Evolutionary conservation across 2,113 vertebrate species (phyloP).

Genomic region (Plecturocebus donacophilus): DNA sequence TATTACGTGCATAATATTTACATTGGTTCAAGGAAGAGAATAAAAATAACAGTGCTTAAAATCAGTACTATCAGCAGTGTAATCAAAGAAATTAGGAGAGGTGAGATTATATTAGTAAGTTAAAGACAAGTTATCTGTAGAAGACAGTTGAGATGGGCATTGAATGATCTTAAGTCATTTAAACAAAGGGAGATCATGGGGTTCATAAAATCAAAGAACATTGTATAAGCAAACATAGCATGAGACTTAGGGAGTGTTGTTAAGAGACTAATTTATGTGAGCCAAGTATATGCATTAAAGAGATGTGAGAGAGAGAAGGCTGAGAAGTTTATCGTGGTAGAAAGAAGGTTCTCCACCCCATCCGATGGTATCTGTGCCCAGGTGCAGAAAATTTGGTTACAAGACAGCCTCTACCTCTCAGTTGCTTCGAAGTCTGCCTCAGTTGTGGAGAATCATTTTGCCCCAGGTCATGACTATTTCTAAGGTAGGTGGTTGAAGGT

Average conservation of each 20-base stretch:
- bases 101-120: background rate
- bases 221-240: background rate
- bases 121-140: background rate
- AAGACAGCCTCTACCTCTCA: background rate
- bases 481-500: background rate
- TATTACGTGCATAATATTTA: background rate
- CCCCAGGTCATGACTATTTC: background rate
- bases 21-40: background rate
- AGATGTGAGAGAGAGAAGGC: background rate
- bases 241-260: background rate
- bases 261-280: background rate
- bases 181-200: background rate
- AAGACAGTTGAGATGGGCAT: background rate
- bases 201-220: background rate
- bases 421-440: background rate
- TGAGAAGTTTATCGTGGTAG: background rate
- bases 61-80: background rate
- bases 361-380: too few species aligned
- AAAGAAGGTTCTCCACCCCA: background rate
- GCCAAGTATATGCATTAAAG: background rate
- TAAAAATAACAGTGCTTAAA: background rate
- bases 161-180: background rate
- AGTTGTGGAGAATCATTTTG: background rate
- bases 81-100: background rate
- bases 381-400: background rate